These are phyloP conservation scores for Fulmarus glacialis DNA, from an alignment of 2,113 vertebrate species.

Conservation along the genomic window DNA sequence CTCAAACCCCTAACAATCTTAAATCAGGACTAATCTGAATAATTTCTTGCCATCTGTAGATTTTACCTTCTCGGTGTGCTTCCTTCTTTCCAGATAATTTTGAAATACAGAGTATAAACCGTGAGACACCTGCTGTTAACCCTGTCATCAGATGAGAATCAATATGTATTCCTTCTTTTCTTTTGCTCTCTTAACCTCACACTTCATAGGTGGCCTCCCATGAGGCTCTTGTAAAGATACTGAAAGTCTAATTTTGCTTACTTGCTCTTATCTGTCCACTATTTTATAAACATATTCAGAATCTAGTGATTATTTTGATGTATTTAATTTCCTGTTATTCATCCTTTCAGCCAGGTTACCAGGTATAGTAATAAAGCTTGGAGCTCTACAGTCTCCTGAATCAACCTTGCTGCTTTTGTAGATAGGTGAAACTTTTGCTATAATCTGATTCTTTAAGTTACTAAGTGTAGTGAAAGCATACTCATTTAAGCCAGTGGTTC, in stretches of 20 bases:
- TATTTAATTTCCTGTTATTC: not conserved
- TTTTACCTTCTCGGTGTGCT: not conserved
- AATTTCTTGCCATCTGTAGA: not conserved
- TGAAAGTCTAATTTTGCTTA: not conserved
- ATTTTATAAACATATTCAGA: not conserved
- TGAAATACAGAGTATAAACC: not conserved
- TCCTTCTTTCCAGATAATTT: not conserved
- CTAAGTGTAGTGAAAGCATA: not conserved
- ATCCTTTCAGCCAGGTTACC: not conserved
- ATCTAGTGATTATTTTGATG: not conserved
- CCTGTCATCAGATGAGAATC: not conserved
- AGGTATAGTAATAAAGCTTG: not conserved
- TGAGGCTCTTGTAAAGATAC: not conserved
- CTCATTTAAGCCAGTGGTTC: not conserved
- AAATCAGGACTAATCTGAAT: not conserved
- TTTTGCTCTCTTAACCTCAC: not conserved
- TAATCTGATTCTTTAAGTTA: not conserved
- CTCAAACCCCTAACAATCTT: not conserved
- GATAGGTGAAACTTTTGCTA: not conserved
- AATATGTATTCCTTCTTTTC: not conserved
- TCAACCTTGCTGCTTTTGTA: not conserved
- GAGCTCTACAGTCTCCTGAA: not conserved
- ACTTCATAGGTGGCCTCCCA: not conserved
- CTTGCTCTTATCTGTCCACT: not conserved
- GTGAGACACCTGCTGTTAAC: not conserved